phyloP scores from a whole-genome alignment of 2,888 invertebrate genomes.

The Cancer borealis region DNA sequence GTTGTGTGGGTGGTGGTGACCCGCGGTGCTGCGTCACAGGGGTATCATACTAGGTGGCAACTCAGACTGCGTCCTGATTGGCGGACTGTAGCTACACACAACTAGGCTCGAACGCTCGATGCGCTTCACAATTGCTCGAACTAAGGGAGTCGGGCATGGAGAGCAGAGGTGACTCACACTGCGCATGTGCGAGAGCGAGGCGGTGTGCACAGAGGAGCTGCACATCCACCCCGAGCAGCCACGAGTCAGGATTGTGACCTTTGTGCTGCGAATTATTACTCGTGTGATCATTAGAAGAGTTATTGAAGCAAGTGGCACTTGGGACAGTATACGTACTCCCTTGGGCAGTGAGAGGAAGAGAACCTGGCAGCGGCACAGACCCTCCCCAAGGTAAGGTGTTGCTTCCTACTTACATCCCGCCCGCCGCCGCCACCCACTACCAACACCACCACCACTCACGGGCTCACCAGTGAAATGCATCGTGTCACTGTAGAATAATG shows the following conservation, averaged over 20 bases:
- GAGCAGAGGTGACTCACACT: not conserved
- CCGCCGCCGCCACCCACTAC: not conserved
- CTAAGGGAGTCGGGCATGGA: not conserved
- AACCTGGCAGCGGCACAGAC: not conserved
- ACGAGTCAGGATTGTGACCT: not conserved
- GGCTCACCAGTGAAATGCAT: not conserved
- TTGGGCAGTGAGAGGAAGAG: not conserved
- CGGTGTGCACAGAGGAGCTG: not conserved
- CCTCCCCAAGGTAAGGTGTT: slow-evolving; percentile 17
- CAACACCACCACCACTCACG: not conserved
- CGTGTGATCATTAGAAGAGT: not conserved
- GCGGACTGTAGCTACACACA: not conserved
- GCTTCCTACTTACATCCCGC: not conserved
- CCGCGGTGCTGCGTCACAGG: not conserved
- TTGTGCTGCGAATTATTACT: not conserved
- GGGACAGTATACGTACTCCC: not conserved
- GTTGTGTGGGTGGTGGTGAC: not conserved
- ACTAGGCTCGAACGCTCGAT: not conserved
- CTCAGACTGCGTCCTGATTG: not conserved
- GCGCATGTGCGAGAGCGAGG: not conserved
- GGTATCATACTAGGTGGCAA: slow-evolving; percentile 15
- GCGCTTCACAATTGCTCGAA: not conserved
- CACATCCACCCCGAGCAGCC: too few species aligned
- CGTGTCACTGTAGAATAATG: not conserved
- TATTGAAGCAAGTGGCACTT: not conserved